These are phyloP conservation scores for Drosophila diplacantha DNA, from an alignment of 2,888 invertebrate genomes.

Conservation along the genomic window DNA sequence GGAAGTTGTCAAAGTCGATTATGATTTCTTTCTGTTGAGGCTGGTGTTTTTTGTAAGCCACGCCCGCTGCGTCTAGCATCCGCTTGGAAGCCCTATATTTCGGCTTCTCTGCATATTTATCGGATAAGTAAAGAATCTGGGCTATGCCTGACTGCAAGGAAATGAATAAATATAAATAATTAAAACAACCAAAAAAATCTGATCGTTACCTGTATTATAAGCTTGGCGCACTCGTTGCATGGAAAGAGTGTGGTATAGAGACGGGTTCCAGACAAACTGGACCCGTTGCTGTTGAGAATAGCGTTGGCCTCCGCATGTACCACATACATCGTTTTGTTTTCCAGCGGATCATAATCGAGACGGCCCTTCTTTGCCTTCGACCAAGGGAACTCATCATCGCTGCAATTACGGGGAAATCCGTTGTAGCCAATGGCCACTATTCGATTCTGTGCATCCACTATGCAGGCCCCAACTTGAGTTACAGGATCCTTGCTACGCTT, in stretches of 20 bases:
- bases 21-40: slow-evolving; percentile 82
- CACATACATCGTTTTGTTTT: slow-evolving; percentile 92
- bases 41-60: slow-evolving; percentile 83
- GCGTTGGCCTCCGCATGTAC: slow-evolving; percentile 99
- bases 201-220: slow-evolving; percentile 84
- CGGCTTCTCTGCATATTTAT: slow-evolving; percentile 86
- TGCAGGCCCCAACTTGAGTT: slow-evolving; percentile 96
- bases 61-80: slow-evolving; percentile 89
- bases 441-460: slow-evolving; percentile 89
- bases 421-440: slow-evolving; percentile 98
- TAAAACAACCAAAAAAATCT: neutral
- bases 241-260: slow-evolving; percentile 96
- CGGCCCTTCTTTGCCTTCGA: slow-evolving; percentile 78
- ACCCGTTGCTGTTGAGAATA: slow-evolving; percentile 91
- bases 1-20: slow-evolving; percentile 81
- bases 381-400: slow-evolving; percentile 95
- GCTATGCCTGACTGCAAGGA: slow-evolving; percentile 86
- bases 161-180: neutral
- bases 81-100: slow-evolving; percentile 86
- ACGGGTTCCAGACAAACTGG: slow-evolving; percentile 86
- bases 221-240: slow-evolving; percentile 98
- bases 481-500: slow-evolving; percentile 96
- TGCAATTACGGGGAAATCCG: slow-evolving; percentile 95
- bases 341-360: slow-evolving; percentile 77
- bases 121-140: slow-evolving; percentile 87